These are phyloP conservation scores for Pica pica DNA, from an alignment of 2,113 vertebrate species.

Conservation along the genomic window DNA sequence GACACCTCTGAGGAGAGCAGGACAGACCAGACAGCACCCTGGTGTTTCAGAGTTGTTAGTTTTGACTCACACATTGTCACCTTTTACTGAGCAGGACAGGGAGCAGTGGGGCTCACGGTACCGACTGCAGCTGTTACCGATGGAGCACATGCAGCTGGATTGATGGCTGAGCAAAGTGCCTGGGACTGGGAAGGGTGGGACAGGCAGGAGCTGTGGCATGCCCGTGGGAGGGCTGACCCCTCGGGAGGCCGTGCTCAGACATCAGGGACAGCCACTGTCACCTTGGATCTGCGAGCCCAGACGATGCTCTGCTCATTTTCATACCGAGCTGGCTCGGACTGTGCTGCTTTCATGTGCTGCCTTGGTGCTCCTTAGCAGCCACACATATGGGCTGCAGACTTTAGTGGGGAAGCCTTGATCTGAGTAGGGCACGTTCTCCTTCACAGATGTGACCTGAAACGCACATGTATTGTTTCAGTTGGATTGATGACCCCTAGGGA, in stretches of 20 bases:
- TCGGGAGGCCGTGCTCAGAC: background rate
- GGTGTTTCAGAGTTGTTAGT: background rate
- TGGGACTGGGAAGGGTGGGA: background rate
- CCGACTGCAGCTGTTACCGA: accelerated
- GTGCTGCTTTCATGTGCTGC: conserved; percentile 37
- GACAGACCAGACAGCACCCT: background rate
- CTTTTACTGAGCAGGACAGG: background rate
- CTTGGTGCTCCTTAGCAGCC: conserved; percentile 24
- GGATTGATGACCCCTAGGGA: conserved; percentile 42
- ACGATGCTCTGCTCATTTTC: background rate
- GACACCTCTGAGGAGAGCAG: background rate
- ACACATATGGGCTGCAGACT: conserved; percentile 56
- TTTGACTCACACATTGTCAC: accelerated
- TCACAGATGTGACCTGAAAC: conserved; percentile 43
- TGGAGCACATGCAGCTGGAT: background rate
- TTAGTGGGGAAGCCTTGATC: conserved; percentile 50
- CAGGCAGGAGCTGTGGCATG: background rate
- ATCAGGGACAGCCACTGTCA: accelerated
- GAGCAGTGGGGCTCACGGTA: background rate
- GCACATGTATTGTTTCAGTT: conserved; percentile 19
- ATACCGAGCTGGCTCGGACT: background rate
- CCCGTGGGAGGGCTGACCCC: background rate
- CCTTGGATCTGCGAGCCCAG: background rate
- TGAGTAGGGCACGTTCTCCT: conserved; percentile 1
- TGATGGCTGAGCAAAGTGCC: background rate